Percentiles rank a stretch among this genome's conserved stretches.
These are phyloP conservation scores for Heterohyrax brucei DNA, from an alignment of 2,797 vertebrate species.

Conservation along the genomic window DNA sequence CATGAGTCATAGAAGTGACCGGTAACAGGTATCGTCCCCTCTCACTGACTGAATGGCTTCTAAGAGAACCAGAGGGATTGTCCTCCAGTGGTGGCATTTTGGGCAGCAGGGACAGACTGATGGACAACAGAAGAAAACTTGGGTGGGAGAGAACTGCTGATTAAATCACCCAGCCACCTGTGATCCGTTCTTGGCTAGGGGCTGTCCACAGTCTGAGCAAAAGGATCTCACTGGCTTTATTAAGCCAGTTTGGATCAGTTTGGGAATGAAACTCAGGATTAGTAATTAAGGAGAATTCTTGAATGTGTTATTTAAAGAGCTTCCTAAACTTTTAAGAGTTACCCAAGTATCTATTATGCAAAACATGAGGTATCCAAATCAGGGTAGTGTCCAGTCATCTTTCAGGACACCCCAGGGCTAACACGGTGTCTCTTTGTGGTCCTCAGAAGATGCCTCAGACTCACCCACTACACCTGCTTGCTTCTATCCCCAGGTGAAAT, in stretches of 20 bases:
- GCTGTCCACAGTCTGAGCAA: neutral
- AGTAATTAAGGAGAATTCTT: constrained; percentile 9
- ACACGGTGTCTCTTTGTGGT: neutral
- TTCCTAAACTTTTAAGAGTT: neutral
- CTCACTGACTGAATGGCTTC: neutral
- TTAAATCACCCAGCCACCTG: neutral
- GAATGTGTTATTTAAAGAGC: neutral
- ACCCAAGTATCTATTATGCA: neutral
- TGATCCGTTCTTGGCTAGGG: neutral
- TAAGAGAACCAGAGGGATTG: neutral
- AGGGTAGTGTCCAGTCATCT: neutral
- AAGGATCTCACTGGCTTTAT: neutral
- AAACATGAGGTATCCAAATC: neutral
- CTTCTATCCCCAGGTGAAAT: neutral
- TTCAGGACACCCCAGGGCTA: neutral
- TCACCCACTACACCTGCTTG: neutral
- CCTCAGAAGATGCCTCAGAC: neutral
- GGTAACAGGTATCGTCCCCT: neutral
- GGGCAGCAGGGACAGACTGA: neutral
- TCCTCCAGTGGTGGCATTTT: neutral
- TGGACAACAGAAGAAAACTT: neutral
- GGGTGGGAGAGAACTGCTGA: neutral
- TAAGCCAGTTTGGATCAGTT: neutral
- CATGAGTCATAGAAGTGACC: neutral
- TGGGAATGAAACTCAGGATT: neutral